These are phyloP conservation scores for Balaeniceps rex DNA, from an alignment of 2,113 vertebrate species.

Conservation along the genomic window DNA sequence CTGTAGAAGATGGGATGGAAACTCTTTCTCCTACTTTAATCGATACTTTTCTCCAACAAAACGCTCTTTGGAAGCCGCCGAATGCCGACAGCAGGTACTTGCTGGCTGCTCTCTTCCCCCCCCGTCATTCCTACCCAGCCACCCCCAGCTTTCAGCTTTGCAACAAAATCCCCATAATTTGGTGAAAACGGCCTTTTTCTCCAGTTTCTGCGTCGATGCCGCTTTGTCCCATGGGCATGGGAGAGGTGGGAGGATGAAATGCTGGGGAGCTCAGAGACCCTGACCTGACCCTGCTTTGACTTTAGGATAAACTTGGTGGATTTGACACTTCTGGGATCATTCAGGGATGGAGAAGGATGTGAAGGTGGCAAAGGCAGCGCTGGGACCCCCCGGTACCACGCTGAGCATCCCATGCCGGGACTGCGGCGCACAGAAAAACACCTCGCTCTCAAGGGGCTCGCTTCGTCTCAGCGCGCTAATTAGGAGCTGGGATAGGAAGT, in stretches of 20 bases:
- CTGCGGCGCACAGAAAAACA: neutral
- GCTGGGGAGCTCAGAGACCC: neutral
- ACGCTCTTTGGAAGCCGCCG: neutral
- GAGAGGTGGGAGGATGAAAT: neutral
- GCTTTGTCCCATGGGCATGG: neutral
- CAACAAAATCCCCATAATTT: neutral
- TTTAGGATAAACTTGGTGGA: neutral
- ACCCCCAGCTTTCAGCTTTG: neutral
- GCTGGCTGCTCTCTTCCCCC: fast-evolving
- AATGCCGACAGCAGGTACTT: fast-evolving
- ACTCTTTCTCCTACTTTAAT: neutral
- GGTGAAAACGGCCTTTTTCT: fast-evolving
- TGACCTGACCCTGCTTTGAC: fast-evolving
- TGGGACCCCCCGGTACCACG: fast-evolving
- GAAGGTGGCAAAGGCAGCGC: fast-evolving
- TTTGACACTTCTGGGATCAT: neutral
- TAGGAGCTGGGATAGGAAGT: neutral
- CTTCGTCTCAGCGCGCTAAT: neutral
- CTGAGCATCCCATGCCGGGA: neutral
- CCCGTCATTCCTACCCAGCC: fast-evolving
- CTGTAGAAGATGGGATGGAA: neutral
- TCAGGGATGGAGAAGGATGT: neutral
- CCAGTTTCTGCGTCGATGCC: fast-evolving
- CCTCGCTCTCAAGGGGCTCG: fast-evolving
- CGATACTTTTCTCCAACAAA: neutral